Evolutionary conservation across 2,797 vertebrate species (phyloP).

Genomic region (Artibeus lituratus): DNA sequence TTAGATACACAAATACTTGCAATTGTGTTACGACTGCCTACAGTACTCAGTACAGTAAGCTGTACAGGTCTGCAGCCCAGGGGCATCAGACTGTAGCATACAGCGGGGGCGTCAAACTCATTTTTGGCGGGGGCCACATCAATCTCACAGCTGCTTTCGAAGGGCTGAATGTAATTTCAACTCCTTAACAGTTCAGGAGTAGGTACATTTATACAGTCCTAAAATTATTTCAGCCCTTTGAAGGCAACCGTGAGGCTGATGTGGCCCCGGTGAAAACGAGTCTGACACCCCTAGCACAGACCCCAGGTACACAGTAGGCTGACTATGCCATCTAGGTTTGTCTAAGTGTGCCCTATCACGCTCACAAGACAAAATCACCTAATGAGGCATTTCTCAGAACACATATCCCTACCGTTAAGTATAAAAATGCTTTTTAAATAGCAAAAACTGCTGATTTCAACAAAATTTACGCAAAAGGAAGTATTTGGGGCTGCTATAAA

Average conservation of each 20-base stretch:
- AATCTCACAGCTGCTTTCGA: too few relatives aligned
- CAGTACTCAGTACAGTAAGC: background rate
- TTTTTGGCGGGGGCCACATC: too few relatives aligned
- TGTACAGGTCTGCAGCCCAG: background rate
- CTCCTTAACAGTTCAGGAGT: too few relatives aligned
- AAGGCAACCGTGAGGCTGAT: too few relatives aligned
- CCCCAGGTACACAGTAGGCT: background rate
- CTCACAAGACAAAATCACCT: background rate
- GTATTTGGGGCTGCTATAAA: background rate
- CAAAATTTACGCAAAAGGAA: slow-evolving; percentile 15
- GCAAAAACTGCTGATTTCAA: background rate
- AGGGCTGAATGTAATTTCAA: too few relatives aligned
- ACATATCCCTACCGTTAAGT: background rate
- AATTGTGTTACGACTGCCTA: background rate
- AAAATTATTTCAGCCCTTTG: too few relatives aligned
- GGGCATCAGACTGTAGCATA: background rate
- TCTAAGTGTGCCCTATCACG: background rate
- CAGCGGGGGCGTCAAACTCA: too few relatives aligned
- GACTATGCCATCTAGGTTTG: background rate
- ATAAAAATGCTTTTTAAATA: background rate
- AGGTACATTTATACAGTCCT: too few relatives aligned
- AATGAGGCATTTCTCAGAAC: background rate
- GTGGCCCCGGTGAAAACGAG: too few relatives aligned
- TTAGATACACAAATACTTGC: too few relatives aligned
- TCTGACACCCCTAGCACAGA: too few relatives aligned